Evolutionary conservation across 2,888 invertebrate species (phyloP).

Genomic region (Thysanoteuthis rhombus): DNA sequence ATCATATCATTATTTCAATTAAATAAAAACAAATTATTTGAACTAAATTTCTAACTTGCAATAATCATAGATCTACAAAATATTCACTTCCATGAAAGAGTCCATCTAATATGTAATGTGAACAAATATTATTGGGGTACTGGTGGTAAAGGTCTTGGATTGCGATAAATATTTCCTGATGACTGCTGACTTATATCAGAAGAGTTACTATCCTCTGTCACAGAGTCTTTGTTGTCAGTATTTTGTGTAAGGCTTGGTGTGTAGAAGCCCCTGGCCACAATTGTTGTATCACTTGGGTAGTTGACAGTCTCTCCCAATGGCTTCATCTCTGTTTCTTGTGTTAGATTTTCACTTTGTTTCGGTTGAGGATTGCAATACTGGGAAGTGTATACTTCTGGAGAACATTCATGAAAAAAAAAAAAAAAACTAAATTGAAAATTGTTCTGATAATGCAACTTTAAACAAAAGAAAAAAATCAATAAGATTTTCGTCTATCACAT

Average conservation of each 20-base stretch:
- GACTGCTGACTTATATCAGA: not conserved
- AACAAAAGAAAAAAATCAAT: not conserved
- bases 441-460: not conserved
- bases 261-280: not conserved
- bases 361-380: not conserved
- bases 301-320: conserved; percentile 12
- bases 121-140: too few relatives aligned
- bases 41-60: not conserved
- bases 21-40: not conserved
- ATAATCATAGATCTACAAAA: not conserved
- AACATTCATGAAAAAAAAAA: not conserved
- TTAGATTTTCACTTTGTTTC: not conserved
- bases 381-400: not conserved
- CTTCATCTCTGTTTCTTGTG: not conserved
- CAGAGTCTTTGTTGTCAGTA: not conserved
- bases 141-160: not conserved
- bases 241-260: not conserved
- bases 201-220: not conserved
- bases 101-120: not conserved
- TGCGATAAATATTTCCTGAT: not conserved
- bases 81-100: not conserved
- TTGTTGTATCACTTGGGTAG: not conserved
- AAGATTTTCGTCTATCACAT: not conserved
- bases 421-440: not conserved
- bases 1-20: not conserved